Evolutionary conservation across 2,888 invertebrate species (phyloP), one percentile per base, ranked within the genome.

Genomic region (Spicauda simplicius): DNA sequence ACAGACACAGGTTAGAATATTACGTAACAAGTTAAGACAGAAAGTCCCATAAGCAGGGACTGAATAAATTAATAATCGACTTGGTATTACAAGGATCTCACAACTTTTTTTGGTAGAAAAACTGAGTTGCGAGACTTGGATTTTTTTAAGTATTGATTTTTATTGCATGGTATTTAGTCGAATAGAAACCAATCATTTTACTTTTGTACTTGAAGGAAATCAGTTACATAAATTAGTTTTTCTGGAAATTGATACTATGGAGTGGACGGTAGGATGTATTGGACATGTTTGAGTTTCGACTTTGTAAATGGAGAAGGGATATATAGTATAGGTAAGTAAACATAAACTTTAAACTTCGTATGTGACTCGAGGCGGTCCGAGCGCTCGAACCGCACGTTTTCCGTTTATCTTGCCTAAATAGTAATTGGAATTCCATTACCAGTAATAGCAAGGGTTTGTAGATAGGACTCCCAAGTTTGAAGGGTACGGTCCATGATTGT

Each of bases 361-460:
- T 64, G 58, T 52, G 37, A 52, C 57, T 58, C 52, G 14, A 53
- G 30, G 57, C 64, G 5, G 20, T 58, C 45, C 41, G 20, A 52
- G 37, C 37, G 37, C 30, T 48, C 5, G 57, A n/a, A 61, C 79
- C 79, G 77, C 83, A 86, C 82, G 83, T 83, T 80, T 82, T 78
- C 74, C 80, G 84, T 85, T 85, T 86, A 86, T 85, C 83, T 87
- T 79, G 79, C 75, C 82, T 81, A 85, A 87, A 87, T 85, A 85
- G 86, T 87, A 85, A 88, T 88, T 88, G 84, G 84, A 86, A 86
- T 88, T 86, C 85, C 84, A 87, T 88, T 90, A 87, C 84, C 79
- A 77, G 82, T 82, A 85, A 87, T 80, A 83, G 80, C 78, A 76
- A 81, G 59, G 65, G 83, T 80, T 80, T 74, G 80, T 72, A 84